A percentile compares a stretch with the other conserved stretches of the same genome.
Evolutionary conservation across 1,140 invertebrate species (phyloP).

Genomic region (Probaryconus sp.): DNA sequence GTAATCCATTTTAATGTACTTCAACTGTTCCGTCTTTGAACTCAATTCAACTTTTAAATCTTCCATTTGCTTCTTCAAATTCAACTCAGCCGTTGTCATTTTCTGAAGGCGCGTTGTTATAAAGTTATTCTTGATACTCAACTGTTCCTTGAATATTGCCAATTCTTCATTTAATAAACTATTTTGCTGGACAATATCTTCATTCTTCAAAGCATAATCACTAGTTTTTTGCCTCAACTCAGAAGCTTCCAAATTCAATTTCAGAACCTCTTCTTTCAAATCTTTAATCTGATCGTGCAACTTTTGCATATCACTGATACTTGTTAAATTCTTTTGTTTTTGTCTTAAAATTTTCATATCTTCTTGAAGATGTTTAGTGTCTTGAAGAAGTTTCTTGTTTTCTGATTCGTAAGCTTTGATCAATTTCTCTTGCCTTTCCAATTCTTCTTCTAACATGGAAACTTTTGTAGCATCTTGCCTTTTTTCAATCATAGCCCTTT

Average conservation of each 20-base stretch:
- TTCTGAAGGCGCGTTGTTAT: constrained; percentile 71
- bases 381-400: constrained; percentile 72
- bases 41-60: constrained; percentile 71
- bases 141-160: constrained; percentile 75
- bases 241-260: constrained; percentile 69
- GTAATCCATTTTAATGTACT: constrained; percentile 66
- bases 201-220: constrained; percentile 68
- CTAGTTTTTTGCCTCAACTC: constrained; percentile 70
- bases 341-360: constrained; percentile 66
- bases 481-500: constrained; percentile 63
- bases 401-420: constrained; percentile 72
- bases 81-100: constrained; percentile 70
- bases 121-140: constrained; percentile 73
- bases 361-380: constrained; percentile 68
- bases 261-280: constrained; percentile 70
- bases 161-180: constrained; percentile 72
- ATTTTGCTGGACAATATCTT: constrained; percentile 72
- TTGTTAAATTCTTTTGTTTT: constrained; percentile 58
- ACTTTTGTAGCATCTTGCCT: constrained; percentile 62
- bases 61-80: constrained; percentile 71
- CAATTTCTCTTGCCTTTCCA: constrained; percentile 72
- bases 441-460: constrained; percentile 67
- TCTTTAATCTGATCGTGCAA: constrained; percentile 70
- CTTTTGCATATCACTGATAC: constrained; percentile 61
- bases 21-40: constrained; percentile 73